Percentiles rank a stretch among this genome's conserved stretches.
phyloP scores from a whole-genome alignment of 2,888 invertebrate species.

The Teleogryllus oceanicus region DNA sequence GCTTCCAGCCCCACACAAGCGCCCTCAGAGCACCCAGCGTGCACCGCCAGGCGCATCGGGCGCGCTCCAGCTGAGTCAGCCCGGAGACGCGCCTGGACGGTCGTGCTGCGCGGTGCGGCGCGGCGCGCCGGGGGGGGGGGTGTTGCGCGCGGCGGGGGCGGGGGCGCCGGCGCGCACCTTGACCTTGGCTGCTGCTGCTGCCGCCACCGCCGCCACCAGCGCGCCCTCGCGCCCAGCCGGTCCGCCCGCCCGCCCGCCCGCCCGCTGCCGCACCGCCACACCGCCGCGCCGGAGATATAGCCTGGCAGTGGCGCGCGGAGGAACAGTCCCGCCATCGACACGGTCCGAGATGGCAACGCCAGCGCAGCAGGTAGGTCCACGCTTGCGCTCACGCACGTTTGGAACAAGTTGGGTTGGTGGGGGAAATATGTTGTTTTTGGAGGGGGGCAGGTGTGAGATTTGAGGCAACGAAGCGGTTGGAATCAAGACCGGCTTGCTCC shows the following conservation, averaged over 20 bases:
- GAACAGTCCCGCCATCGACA: not conserved
- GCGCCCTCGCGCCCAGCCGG: not conserved
- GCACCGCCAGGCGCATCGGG: no score
- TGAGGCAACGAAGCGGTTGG: no score
- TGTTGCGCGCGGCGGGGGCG: not conserved
- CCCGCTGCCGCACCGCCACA: not conserved
- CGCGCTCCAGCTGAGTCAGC: not conserved
- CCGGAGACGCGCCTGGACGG: not conserved
- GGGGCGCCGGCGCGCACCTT: not conserved
- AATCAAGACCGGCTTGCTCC: no score
- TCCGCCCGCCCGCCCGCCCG: not conserved
- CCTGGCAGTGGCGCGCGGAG: not conserved
- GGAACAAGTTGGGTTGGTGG: not conserved
- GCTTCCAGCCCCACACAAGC: no score
- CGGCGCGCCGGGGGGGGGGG: not conserved
- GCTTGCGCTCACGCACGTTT: no score
- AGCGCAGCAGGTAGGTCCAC: not conserved
- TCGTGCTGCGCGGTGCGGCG: not conserved
- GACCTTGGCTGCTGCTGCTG: not conserved
- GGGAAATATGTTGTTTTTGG: not conserved
- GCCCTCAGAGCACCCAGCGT: no score
- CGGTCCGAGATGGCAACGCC: not conserved
- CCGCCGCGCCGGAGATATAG: not conserved
- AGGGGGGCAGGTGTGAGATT: no score
- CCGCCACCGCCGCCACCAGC: not conserved